A percentile compares a stretch with the other conserved stretches of the same genome.
Conservation (phyloP, 2,113 vertebrate species). For the Amblyopsis rosae region DNA sequence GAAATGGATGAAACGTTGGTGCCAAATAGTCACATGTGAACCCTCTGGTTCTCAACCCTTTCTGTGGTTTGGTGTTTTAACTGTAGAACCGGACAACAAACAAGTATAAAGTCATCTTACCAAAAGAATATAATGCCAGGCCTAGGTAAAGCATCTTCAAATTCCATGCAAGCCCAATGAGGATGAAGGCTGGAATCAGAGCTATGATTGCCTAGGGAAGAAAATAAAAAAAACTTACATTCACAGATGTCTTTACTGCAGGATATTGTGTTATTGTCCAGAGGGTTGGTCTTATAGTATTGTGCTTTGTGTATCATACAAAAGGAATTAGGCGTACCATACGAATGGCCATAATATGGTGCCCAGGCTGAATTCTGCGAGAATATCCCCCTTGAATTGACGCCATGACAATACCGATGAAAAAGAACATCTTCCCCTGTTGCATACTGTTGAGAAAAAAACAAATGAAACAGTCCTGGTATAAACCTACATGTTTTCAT, state of each 20-base stretch:
- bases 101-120: constrained; percentile 74
- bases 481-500: not conserved
- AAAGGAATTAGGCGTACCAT: constrained; percentile 72
- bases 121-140: constrained; percentile 88
- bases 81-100: not conserved
- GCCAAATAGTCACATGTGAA: too few relatives aligned
- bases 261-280: not conserved
- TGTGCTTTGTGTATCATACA: not conserved
- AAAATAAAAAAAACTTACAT: constrained; percentile 32
- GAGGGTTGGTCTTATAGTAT: not conserved
- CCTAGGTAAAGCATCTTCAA: constrained; percentile 81
- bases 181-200: constrained; percentile 88
- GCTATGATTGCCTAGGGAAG: constrained; percentile 83
- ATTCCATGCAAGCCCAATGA: constrained; percentile 85
- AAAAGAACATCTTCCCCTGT: constrained; percentile 98
- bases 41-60: too few relatives aligned
- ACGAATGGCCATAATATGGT: constrained; percentile 83
- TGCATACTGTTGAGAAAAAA: constrained; percentile 82
- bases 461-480: not conserved
- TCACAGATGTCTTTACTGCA: not conserved
- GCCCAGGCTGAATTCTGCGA: constrained; percentile 86
- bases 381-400: constrained; percentile 90
- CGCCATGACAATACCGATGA: constrained; percentile 95
- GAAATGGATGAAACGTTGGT: too few relatives aligned
- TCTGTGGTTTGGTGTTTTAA: not conserved